Evolutionary conservation across 2,113 vertebrate species (phyloP), one percentile per base, ranked within the genome.

Genomic region (Leiothrix lutea): DNA sequence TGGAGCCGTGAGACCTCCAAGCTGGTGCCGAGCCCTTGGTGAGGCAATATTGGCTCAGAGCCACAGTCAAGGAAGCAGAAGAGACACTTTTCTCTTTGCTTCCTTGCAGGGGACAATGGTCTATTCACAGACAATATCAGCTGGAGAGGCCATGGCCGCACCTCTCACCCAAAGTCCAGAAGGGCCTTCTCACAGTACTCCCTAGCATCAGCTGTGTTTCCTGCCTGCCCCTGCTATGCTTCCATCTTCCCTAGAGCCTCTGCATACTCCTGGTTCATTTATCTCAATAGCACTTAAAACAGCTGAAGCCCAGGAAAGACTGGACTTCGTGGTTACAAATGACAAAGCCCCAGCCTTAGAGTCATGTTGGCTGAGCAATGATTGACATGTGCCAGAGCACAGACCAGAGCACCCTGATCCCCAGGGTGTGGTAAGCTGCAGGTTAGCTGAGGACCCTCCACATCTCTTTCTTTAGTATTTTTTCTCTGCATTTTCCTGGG

Each of bases 391-490:
- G 58, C 58, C 50, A 65, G 72, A 67, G 44, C 51, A 71, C 0
- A 0, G 64, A 53, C 25, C 21, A 67, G 44, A 36, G 62, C 45
- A 60, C 48, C 26, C 53, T 36, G 53, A 48, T 25, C 69, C 20
- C 23, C 23, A 33, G 64, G 62, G 75, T 1, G 33, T 47, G 80
- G 66, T 28, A 62, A 70, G 7, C 23, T n/a, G 26, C 21, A 53
- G 88, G 71, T 92, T 48, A 93, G 64, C 56, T 74, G 51, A 94
- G 94, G 88, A 94, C 47, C 82, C 80, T 90, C 67, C 57, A 10
- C 38, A 87, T 81, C 50, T 73, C 61, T 81, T 89, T 89, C 62
- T 81, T 65, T 42, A 65, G 57, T 48, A 69, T 22, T 17, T 67
- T 75, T 90, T 91, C 65, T 95, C 48, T 88, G 53, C 73, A 35